A percentile compares a stretch with the other conserved stretches of the same genome.
These are phyloP conservation scores for Pteruthius melanotis DNA, from an alignment of 2,113 vertebrate genomes.

Conservation along the genomic window DNA sequence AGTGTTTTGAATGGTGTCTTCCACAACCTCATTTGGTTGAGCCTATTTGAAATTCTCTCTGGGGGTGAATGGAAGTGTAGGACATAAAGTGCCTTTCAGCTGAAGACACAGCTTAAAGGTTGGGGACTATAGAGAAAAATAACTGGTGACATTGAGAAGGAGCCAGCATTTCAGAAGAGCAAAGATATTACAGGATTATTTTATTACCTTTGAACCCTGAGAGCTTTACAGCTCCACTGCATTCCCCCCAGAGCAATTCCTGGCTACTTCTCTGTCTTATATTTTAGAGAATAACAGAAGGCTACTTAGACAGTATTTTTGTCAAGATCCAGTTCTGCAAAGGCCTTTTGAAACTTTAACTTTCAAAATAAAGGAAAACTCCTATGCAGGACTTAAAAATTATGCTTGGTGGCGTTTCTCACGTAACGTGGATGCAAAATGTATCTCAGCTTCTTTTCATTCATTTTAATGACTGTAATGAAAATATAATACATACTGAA, in stretches of 20 bases:
- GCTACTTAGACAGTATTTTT: background rate
- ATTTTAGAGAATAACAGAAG: background rate
- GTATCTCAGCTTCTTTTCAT: background rate
- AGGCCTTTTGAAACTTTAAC: background rate
- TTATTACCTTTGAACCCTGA: background rate
- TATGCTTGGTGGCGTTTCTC: background rate
- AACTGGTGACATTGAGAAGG: background rate
- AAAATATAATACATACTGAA: conserved; percentile 11
- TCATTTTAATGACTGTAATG: conserved; percentile 28
- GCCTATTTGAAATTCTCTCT: background rate
- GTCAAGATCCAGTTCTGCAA: background rate
- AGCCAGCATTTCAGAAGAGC: background rate
- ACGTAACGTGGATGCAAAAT: background rate
- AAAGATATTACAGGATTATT: background rate
- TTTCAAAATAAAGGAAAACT: background rate
- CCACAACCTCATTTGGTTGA: background rate
- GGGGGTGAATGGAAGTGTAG: background rate
- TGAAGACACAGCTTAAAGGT: background rate
- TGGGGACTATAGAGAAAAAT: background rate
- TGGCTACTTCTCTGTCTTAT: background rate
- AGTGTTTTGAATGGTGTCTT: background rate
- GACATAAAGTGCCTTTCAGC: background rate
- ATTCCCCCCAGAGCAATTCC: background rate
- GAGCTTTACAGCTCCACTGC: background rate
- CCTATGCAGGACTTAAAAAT: background rate